Evolutionary conservation across 2,797 vertebrate genomes (phyloP).

Genomic region (Crenichthys baileyi): DNA sequence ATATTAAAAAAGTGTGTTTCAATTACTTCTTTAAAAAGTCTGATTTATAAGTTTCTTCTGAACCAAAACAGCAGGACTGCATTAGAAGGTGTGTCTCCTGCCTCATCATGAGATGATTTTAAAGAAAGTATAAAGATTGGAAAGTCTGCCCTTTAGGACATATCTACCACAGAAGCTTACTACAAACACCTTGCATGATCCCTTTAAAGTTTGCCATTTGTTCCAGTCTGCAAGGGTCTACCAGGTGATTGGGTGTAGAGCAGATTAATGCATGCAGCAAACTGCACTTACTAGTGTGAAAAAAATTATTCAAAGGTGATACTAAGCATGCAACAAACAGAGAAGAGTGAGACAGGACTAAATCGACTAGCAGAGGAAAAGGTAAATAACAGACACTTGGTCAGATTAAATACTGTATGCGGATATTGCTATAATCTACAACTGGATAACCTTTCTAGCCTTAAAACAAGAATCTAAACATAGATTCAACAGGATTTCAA

Average conservation of each 20-base stretch:
- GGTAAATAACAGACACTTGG: background rate
- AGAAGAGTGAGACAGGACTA: too few species aligned
- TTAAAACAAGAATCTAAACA: background rate
- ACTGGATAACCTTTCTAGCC: background rate
- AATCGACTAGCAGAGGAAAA: background rate
- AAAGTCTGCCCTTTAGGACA: background rate
- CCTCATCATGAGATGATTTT: too few species aligned
- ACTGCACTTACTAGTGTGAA: background rate
- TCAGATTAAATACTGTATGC: background rate
- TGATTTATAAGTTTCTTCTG: background rate
- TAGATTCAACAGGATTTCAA: background rate
- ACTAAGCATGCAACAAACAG: too few species aligned
- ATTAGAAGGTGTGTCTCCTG: background rate
- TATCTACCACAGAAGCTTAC: background rate
- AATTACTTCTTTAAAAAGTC: background rate
- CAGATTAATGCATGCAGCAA: background rate
- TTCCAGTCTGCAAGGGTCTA: background rate
- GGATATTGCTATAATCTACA: background rate
- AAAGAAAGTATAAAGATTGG: background rate
- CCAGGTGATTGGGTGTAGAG: background rate
- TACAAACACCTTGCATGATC: background rate
- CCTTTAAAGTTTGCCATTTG: background rate
- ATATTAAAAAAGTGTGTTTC: background rate
- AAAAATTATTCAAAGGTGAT: background rate
- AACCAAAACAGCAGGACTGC: background rate